Percentiles rank a stretch among this genome's conserved stretches.
phyloP scores from a whole-genome alignment of 2,888 invertebrate genomes.

The Nomada fabriciana region DNA sequence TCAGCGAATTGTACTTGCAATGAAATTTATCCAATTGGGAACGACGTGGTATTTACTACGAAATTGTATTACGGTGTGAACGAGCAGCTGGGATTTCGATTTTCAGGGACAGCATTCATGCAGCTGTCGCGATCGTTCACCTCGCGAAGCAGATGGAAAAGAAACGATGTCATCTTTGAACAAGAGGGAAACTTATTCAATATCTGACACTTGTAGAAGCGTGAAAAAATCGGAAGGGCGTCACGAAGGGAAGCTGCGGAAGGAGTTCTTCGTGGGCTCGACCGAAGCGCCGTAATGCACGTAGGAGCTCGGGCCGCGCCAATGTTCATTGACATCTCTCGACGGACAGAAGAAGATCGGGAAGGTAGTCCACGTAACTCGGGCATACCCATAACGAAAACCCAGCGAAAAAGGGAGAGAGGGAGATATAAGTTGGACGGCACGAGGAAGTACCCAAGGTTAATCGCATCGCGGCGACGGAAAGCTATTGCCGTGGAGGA shows the following conservation, averaged over 20 bases:
- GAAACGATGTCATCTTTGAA: neutral
- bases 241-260: constrained; percentile 12
- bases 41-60: no score
- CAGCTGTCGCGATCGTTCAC: neutral
- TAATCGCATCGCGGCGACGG: constrained; percentile 71
- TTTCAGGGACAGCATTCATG: no score
- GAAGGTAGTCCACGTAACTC: constrained; percentile 58
- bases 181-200: neutral
- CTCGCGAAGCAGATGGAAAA: no score
- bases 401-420: constrained; percentile 24
- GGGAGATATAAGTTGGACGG: constrained; percentile 20
- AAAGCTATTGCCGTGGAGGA: constrained; percentile 67
- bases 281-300: no score
- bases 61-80: no score
- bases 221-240: constrained; percentile 19
- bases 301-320: constrained; percentile 39
- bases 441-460: constrained; percentile 71
- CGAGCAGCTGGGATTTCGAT: no score
- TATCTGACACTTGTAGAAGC: neutral
- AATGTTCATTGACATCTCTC: constrained; percentile 51
- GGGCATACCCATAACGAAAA: constrained; percentile 51
- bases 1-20: no score
- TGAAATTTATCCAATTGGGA: no score
- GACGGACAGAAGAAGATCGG: constrained; percentile 47
- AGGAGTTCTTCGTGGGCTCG: constrained; percentile 1